Base-by-base conservation (phyloP, 2,888 invertebrate species). In the Junonia oenone region DNA sequence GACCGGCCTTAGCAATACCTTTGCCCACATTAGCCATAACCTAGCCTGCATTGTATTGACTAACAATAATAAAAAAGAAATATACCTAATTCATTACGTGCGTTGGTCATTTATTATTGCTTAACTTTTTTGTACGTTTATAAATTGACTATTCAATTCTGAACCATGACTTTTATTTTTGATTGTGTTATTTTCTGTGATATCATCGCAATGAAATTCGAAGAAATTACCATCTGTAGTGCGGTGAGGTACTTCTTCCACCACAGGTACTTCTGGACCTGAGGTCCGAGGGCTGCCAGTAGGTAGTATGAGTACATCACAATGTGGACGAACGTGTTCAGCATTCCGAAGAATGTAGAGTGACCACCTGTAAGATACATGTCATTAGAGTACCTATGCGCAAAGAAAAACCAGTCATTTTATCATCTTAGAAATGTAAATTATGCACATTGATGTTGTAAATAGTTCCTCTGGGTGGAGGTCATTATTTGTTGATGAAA, bases 161-260 rank as follows among this genome's bases (percentile, higher is more conserved):
- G 13, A 43, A 6, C n/a, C 11, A 43, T 22, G 22, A 43, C 26
- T 43, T 19, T 22, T 9, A 26, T 13, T 6, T 43, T 26, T 13
- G 6, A 43, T 43, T 43, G 13, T 43, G 26, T 13, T 13, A 6
- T 6, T 43, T 5, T 43, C 46, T 19, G 19, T n/a, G 11, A 13
- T 35, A 13, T 35, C 13, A 6, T 14, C 29, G 9, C 19, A 19
- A 19, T 19, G 9, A 40, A 40, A 11, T 40, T 27, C 15, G 14
- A 46, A 17, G n/a, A 31, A 13, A 2, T 81, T 85, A 97, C 93
- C 94, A 98, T 98, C 87, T 98, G 98, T 68, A 98, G 86, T 6
- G 94, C 92, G 8, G 98, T 98, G 73, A 98, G 92, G 79, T 98
- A 97, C 74, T 95, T 96, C 91, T 98, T 98, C 98, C 98, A 98